Conservation (phyloP, 2,797 vertebrate species). For the Betta splendens region DNA sequence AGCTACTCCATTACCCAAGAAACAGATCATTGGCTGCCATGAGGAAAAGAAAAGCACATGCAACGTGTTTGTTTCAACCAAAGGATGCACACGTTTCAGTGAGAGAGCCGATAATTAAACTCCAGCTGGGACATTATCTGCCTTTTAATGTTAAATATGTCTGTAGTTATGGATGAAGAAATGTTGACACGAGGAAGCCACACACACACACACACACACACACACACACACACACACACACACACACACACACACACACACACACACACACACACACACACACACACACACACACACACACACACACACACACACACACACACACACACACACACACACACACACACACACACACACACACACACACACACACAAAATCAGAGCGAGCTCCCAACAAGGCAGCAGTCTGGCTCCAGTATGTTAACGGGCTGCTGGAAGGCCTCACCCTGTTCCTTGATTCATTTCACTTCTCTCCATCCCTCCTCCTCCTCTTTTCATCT, state of each 20-base stretch:
- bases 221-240: constrained; percentile 19
- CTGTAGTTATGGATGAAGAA: neutral
- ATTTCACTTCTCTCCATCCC: constrained; percentile 45
- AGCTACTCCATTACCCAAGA: too few relatives aligned
- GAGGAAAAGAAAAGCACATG: too few relatives aligned
- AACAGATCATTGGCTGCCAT: too few relatives aligned
- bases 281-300: constrained; percentile 21
- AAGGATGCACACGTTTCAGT: neutral
- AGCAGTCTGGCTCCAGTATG: constrained; percentile 20
- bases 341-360: constrained; percentile 21
- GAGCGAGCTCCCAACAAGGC: constrained; percentile 39
- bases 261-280: constrained; percentile 19
- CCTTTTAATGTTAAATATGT: neutral
- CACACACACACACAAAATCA: constrained; percentile 31
- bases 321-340: constrained; percentile 17
- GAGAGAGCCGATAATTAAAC: neutral
- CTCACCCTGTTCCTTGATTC: constrained; percentile 50
- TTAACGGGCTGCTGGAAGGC: constrained; percentile 42
- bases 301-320: constrained; percentile 26
- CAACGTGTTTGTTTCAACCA: neutral
- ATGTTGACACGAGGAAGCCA: constrained; percentile 14
- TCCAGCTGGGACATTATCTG: neutral
- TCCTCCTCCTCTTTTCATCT: constrained; percentile 65
- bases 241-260: constrained; percentile 21
- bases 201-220: constrained; percentile 21